Evolutionary conservation across 30 jellyfish, hydroid and myxozoan species (phyloP).

Genomic region (Chrysaora quinquecirrha): DNA sequence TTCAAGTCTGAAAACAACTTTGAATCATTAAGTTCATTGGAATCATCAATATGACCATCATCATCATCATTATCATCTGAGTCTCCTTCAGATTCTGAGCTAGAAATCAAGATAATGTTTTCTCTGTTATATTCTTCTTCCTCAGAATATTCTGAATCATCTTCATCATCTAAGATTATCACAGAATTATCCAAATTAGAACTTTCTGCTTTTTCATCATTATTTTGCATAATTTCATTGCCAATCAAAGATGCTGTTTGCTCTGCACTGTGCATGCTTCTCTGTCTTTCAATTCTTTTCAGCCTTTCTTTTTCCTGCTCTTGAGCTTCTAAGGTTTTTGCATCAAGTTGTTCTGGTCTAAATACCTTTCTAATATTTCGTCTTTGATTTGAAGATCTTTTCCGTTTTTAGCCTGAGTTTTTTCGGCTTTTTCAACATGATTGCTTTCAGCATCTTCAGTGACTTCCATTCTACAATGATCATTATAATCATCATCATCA

Average conservation of each 20-base stretch:
- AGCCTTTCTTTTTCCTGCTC: slow-evolving; percentile 82
- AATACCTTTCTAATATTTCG: slow-evolving; percentile 83
- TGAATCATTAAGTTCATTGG: slow-evolving; percentile 42
- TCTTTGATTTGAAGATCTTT: slow-evolving; percentile 60
- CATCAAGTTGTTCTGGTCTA: slow-evolving; percentile 63
- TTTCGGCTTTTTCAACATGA: not conserved
- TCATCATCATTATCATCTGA: slow-evolving; percentile 27
- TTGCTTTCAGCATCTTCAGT: not conserved
- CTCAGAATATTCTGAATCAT: slow-evolving; percentile 33
- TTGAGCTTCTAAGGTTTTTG: slow-evolving; percentile 82
- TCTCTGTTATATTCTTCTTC: slow-evolving; percentile 40
- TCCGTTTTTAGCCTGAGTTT: slow-evolving; percentile 18
- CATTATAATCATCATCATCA: slow-evolving; percentile 6
- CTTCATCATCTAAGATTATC: slow-evolving; percentile 17
- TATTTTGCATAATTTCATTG: slow-evolving; percentile 25
- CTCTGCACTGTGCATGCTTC: not conserved
- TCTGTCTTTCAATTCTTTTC: slow-evolving; percentile 71
- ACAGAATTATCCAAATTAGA: not conserved
- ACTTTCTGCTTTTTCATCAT: not conserved
- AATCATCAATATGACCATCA: not conserved
- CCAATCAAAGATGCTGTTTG: not conserved
- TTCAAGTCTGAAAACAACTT: slow-evolving; percentile 12
- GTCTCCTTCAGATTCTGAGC: slow-evolving; percentile 71
- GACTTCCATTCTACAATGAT: not conserved
- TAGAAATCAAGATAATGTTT: slow-evolving; percentile 23